These are phyloP conservation scores for Galeruca laticollis DNA, from an alignment of 2,888 invertebrate genomes.

Conservation along the genomic window DNA sequence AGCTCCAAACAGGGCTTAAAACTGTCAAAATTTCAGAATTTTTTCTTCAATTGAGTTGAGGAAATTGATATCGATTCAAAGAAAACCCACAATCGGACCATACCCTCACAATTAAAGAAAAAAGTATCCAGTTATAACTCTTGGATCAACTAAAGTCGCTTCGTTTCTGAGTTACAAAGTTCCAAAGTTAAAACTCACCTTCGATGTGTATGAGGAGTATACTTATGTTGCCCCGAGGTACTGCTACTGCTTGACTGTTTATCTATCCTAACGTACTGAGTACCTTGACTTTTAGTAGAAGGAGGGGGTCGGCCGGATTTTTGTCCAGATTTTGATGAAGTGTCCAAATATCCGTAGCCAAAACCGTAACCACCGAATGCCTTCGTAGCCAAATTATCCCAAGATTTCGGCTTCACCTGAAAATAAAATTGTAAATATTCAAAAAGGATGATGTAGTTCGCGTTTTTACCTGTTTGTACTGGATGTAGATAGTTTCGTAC, in stretches of 20 bases:
- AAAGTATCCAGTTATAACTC: no score
- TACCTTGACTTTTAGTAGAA: slow-evolving; percentile 51
- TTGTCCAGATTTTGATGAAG: slow-evolving; percentile 62
- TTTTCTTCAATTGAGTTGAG: no score
- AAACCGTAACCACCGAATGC: slow-evolving; percentile 89
- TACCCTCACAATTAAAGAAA: no score
- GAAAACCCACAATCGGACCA: no score
- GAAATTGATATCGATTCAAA: no score
- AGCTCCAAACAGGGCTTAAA: no score
- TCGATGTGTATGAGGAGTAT: slow-evolving; percentile 68
- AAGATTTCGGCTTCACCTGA: slow-evolving; percentile 82
- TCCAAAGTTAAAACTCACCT: slow-evolving; percentile 48
- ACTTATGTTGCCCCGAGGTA: slow-evolving; percentile 56
- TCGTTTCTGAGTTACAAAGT: no score
- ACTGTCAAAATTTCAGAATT: no score
- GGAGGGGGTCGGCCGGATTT: slow-evolving; percentile 40
- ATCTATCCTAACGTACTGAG: slow-evolving; percentile 58
- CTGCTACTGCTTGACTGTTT: slow-evolving; percentile 45
- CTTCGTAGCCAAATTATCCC: slow-evolving; percentile 90
- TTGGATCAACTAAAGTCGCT: no score
- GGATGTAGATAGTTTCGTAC: slow-evolving; percentile 66
- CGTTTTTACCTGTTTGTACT: slow-evolving; percentile 62
- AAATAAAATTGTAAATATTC: not conserved
- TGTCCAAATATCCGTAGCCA: slow-evolving; percentile 86
- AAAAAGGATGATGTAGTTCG: not conserved